Evolutionary conservation across 2,888 invertebrate species (phyloP).

Genomic region (Hesperia comma): DNA sequence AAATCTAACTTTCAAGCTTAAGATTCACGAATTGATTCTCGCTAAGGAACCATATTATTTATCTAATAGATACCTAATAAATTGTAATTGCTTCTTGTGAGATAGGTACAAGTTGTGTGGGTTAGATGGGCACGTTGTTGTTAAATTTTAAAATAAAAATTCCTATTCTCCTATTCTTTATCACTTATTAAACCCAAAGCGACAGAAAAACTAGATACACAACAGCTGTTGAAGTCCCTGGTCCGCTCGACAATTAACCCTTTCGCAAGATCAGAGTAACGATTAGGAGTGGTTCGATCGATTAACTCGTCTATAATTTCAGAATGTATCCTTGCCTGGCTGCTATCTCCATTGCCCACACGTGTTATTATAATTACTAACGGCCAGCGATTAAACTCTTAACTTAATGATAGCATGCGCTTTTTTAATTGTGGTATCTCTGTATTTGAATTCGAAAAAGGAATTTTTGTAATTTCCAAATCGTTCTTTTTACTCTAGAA

Average conservation of each 20-base stretch:
- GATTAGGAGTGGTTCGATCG: constrained; percentile 49
- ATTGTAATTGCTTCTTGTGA: too few relatives aligned
- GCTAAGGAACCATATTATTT: too few relatives aligned
- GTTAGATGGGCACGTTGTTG: too few relatives aligned
- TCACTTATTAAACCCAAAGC: background rate
- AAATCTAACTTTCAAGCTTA: too few relatives aligned
- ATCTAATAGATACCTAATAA: too few relatives aligned
- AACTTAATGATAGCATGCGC: constrained; percentile 64
- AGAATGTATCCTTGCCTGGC: constrained; percentile 46
- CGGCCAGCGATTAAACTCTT: constrained; percentile 57
- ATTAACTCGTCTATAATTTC: constrained; percentile 55
- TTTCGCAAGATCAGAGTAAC: constrained; percentile 44
- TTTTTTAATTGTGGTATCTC: constrained; percentile 64
- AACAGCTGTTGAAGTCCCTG: background rate
- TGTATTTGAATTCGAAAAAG: constrained; percentile 37
- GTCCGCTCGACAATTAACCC: constrained; percentile 25
- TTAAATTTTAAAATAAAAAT: too few relatives aligned
- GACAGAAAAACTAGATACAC: constrained; percentile 1
- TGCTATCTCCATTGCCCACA: constrained; percentile 55
- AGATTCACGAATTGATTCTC: too few relatives aligned
- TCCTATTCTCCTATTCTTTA: too few relatives aligned
- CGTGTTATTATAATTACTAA: constrained; percentile 61
- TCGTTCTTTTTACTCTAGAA: constrained; percentile 14
- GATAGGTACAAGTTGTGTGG: too few relatives aligned
- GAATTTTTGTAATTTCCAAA: constrained; percentile 25